Evolutionary conservation across 2,113 vertebrate species (phyloP).

Genomic region (Lycocorax pyrrhopterus): DNA sequence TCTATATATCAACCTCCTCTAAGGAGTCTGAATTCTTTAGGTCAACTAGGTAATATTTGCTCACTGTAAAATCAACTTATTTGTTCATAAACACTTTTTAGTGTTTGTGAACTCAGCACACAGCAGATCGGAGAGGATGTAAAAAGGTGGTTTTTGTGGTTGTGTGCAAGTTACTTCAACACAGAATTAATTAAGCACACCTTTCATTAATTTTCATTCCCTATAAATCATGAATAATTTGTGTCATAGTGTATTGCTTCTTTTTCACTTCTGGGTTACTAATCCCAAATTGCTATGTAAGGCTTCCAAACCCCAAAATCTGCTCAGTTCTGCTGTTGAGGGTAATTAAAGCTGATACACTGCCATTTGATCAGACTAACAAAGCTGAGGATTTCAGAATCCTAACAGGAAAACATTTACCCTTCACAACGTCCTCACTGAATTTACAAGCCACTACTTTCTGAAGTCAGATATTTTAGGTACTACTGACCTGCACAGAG

Average conservation of each 20-base stretch:
- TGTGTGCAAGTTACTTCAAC: neutral
- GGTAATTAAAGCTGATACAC: neutral
- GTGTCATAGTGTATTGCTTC: neutral
- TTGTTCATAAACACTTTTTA: neutral
- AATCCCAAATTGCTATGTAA: neutral
- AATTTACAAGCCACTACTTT: neutral
- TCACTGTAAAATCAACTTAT: neutral
- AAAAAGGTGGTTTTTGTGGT: neutral
- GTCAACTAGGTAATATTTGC: neutral
- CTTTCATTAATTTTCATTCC: neutral
- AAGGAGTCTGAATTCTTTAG: neutral
- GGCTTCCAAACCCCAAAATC: neutral
- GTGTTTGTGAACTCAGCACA: neutral
- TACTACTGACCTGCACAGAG: neutral
- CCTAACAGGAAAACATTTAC: neutral
- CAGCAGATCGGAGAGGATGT: neutral
- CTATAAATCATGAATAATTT: neutral
- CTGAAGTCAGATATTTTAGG: neutral
- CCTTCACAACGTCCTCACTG: neutral
- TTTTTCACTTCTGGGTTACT: neutral
- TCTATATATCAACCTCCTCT: neutral
- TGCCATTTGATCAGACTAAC: neutral
- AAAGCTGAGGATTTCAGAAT: neutral
- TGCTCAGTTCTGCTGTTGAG: neutral
- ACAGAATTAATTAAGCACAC: neutral